Conservation (phyloP, 2,113 vertebrate genomes). For the Leiothrix lutea region DNA sequence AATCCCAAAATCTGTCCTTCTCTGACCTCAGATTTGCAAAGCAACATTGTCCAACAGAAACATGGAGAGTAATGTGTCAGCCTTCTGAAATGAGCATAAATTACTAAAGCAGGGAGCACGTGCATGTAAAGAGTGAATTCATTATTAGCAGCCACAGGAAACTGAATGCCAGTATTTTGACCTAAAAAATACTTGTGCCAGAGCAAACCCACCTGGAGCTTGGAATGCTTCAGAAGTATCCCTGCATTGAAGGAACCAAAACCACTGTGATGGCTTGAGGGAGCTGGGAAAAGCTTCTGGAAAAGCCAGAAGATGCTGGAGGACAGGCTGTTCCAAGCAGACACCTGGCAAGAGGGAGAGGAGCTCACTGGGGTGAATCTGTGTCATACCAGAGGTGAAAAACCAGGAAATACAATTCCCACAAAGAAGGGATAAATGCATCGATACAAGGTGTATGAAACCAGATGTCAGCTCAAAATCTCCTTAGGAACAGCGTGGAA, state of each 20-base stretch:
- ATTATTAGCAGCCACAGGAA: background rate
- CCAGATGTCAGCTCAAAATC: background rate
- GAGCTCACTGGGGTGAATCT: background rate
- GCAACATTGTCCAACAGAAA: background rate
- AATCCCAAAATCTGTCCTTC: background rate
- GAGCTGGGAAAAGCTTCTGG: background rate
- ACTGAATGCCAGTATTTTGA: background rate
- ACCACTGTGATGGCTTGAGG: background rate
- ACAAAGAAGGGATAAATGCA: background rate
- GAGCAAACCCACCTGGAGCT: background rate
- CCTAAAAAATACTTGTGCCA: background rate
- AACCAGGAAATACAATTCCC: background rate
- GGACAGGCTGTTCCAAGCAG: background rate
- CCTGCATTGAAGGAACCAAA: background rate
- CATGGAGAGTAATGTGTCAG: rapidly evolving
- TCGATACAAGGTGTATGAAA: background rate
- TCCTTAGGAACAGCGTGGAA: background rate
- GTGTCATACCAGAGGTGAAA: background rate
- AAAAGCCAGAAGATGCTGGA: background rate
- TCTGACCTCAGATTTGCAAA: background rate
- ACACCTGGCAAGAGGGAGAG: background rate
- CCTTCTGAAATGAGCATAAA: background rate
- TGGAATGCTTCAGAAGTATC: background rate
- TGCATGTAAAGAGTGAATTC: background rate
- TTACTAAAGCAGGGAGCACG: background rate